Evolutionary conservation across 2,113 vertebrate species (phyloP), one percentile per base, ranked within the genome.

Genomic region (Protomyctophum bolini): DNA sequence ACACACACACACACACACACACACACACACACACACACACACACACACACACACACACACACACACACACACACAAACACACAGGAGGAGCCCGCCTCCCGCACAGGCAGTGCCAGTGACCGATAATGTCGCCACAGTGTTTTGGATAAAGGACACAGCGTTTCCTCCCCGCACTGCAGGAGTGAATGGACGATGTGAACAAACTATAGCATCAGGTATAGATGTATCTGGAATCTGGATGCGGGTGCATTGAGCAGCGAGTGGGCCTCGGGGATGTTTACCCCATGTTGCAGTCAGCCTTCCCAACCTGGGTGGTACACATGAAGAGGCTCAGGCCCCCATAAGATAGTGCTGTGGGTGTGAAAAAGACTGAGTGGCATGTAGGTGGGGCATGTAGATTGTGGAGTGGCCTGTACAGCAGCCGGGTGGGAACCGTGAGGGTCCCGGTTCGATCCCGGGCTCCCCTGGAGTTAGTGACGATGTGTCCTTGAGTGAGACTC

Each of bases 181-280:
- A 58, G 21, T 80, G 69, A 76, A 81, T 47, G 61, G 67, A 68
- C 63, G 73, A 48, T 76, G 64, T 81, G 64, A 48, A 64, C 75
- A 80, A 68, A 71, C 55, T 46, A 21, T 21, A 11, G 72, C 50
- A 64, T 78, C 58, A 76, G 77, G 58, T 6, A 63, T 6, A 63
- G 70, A 66, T 33, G n/a, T 58, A 75, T 76, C 76, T 71, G 49
- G 56, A 86, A 75, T 76, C 76, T 71, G 49, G 56, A 86, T 86
- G 83, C 52, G 80, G 86, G 82, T 67, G 58, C 73, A 84, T 81
- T 88, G 75, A 81, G 59, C 64, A 69, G 7, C 57, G 76, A 63
- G 56, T 54, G 54, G 47, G 71, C 51, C 61, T 61, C 62, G 74
- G 68, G 64, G 76, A 82, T 74, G 68, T 79, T 82, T 79, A 56